Percentiles rank a stretch among this genome's conserved stretches.
phyloP scores from a whole-genome alignment of 2,113 vertebrate species.

The Mesoclemmys tuberculata region DNA sequence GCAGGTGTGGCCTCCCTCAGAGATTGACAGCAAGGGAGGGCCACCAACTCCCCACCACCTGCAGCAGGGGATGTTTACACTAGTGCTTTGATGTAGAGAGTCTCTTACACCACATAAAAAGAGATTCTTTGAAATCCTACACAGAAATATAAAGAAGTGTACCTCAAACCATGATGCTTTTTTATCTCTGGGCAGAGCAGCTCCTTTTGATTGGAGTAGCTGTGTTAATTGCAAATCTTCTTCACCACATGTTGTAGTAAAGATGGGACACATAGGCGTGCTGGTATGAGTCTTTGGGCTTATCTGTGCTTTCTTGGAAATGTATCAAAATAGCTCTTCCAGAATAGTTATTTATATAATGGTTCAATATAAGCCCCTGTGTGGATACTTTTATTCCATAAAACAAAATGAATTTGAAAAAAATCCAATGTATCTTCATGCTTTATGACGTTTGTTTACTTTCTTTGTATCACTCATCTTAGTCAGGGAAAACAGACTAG shows the following conservation, averaged over 20 bases:
- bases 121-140: background rate
- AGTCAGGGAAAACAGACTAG: slow-evolving; percentile 12
- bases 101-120: background rate
- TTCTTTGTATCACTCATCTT: background rate
- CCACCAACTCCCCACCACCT: too few species aligned
- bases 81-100: background rate
- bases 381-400: background rate
- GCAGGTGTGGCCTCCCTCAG: too few species aligned
- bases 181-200: background rate
- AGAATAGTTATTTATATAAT: background rate
- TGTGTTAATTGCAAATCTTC: background rate
- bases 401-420: slow-evolving; percentile 17
- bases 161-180: background rate
- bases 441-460: background rate
- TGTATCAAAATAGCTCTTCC: background rate
- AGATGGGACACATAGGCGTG: background rate
- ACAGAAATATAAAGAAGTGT: background rate
- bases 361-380: background rate
- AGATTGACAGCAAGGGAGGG: too few species aligned
- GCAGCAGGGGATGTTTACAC: background rate
- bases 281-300: background rate
- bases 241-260: background rate
- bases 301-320: background rate
- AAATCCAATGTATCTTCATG: background rate
- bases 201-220: background rate